These are phyloP conservation scores for Melanotaenia maccullochi DNA, from an alignment of 2,797 vertebrate species.

Conservation along the genomic window DNA sequence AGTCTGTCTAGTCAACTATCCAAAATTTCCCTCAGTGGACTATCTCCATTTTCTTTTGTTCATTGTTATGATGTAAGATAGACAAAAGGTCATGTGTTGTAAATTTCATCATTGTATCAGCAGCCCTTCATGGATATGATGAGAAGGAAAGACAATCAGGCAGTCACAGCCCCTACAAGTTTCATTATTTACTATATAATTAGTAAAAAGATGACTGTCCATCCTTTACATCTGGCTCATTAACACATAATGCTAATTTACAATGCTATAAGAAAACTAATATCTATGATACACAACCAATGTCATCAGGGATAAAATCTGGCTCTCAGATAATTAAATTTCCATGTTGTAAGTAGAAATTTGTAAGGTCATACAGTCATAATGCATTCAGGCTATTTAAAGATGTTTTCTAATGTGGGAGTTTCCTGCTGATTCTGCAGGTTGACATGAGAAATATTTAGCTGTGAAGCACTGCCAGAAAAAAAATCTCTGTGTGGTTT, in stretches of 20 bases:
- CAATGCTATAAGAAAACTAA: not conserved
- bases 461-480: conserved; percentile 60
- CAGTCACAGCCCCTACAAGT: no score
- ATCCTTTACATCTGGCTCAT: not conserved
- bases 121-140: no score
- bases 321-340: not conserved
- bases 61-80: no score
- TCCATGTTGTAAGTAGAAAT: conserved; percentile 2
- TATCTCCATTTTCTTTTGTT: no score
- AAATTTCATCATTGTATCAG: no score
- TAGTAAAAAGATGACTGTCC: not conserved
- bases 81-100: no score
- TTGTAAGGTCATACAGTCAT: conserved; percentile 5
- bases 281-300: not conserved
- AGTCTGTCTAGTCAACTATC: no score
- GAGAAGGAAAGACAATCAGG: no score
- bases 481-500: conserved; percentile 63
- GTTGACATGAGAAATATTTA: conserved; percentile 51
- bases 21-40: no score
- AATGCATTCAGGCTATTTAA: conserved; percentile 31
- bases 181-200: not conserved
- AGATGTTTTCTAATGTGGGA: conserved; percentile 52
- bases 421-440: conserved; percentile 45
- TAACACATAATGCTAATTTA: conserved; percentile 1
- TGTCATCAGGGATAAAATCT: not conserved